Percentiles rank a stretch among this genome's conserved stretches.
These are phyloP conservation scores for Ectemnius cavifrons DNA, from an alignment of 2,888 invertebrate genomes.

Conservation along the genomic window DNA sequence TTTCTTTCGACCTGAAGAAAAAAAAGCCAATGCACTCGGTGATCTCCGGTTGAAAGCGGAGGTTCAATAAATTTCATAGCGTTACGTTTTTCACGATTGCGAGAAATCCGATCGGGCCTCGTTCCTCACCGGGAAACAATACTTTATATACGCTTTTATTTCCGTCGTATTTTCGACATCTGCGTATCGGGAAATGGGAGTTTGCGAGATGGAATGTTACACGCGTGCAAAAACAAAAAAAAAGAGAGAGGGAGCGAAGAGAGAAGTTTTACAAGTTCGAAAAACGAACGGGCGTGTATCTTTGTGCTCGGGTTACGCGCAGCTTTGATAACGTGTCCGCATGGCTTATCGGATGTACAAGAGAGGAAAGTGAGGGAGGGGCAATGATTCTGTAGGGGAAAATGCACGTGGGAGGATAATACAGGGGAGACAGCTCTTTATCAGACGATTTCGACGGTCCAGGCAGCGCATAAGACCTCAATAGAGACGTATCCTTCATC, in stretches of 20 bases:
- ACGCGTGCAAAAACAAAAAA: no score
- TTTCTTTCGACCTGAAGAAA: no score
- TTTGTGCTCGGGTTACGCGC: slow-evolving; percentile 2
- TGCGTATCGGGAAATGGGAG: no score
- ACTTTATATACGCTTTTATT: no score
- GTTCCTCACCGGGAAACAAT: no score
- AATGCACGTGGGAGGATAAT: neutral
- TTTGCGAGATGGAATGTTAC: no score
- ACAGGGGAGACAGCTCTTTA: slow-evolving; percentile 18
- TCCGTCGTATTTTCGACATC: no score
- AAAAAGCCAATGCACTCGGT: no score
- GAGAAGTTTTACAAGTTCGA: slow-evolving; percentile 16
- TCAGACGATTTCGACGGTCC: slow-evolving; percentile 25
- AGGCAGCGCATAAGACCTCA: slow-evolving; percentile 3
- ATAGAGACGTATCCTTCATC: slow-evolving; percentile 27
- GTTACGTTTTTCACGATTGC: no score
- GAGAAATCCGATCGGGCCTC: no score
- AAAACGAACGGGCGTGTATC: slow-evolving; percentile 17
- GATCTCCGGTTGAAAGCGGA: no score
- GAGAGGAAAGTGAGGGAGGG: neutral
- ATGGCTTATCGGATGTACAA: slow-evolving; percentile 30
- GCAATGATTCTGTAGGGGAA: neutral
- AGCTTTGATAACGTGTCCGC: slow-evolving; percentile 29
- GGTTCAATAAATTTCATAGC: no score
- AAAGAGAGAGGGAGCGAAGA: neutral